These are phyloP conservation scores for Synodontis membranacea DNA, from an alignment of 2,113 vertebrate species.

Conservation along the genomic window DNA sequence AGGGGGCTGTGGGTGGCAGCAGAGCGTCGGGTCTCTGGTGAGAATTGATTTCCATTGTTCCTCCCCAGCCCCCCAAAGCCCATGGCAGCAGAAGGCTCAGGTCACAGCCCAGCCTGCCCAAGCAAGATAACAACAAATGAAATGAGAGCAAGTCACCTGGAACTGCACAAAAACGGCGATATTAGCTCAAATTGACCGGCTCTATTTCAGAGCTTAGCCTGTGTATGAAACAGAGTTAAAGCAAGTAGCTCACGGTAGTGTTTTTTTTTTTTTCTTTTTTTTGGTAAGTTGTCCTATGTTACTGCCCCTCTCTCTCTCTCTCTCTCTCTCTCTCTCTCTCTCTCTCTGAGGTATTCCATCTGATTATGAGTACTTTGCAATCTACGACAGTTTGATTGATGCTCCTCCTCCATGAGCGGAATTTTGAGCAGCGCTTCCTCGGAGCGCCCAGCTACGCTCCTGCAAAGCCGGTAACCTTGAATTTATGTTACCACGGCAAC, in stretches of 20 bases:
- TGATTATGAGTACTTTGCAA: conserved; percentile 81
- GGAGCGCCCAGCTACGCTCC: conserved; percentile 87
- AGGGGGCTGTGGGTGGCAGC: conserved; percentile 45
- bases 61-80: conserved; percentile 37
- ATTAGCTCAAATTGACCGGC: conserved; percentile 57
- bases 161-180: conserved; percentile 47
- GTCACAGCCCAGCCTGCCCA: conserved; percentile 58
- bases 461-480: conserved; percentile 90
- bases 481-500: conserved; percentile 93
- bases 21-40: conserved; percentile 49
- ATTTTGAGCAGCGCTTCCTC: conserved; percentile 86
- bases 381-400: conserved; percentile 86
- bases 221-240: conserved; percentile 30
- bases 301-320: conserved; percentile 30
- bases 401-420: conserved; percentile 84
- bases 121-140: conserved; percentile 58
- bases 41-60: conserved; percentile 59
- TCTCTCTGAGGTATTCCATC: conserved; percentile 80
- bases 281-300: conserved; percentile 11
- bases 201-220: conserved; percentile 45
- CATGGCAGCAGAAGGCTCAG: conserved; percentile 46
- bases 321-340: conserved; percentile 42
- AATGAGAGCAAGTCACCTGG: conserved; percentile 52
- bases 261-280: conserved; percentile 29
- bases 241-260: background rate